A percentile compares a stretch with the other conserved stretches of the same genome.
phyloP scores from a whole-genome alignment of 92 coral and sea anemone genomes.

The Porites lobata region DNA sequence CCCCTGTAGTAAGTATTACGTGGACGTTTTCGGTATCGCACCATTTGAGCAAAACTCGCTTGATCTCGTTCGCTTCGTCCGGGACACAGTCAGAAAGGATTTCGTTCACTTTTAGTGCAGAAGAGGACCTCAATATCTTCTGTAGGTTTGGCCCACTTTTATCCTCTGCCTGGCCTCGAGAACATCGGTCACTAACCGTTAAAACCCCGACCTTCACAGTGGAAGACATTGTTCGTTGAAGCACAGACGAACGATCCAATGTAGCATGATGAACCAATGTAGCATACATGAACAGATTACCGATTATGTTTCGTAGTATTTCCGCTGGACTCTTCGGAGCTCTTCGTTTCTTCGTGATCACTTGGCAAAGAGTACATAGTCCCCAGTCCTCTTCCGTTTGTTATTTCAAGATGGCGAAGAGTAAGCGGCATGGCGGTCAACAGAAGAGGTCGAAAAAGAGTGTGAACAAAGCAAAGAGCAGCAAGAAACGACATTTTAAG shows the following conservation, averaged over 20 bases:
- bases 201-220: slow-evolving; percentile 54
- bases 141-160: slow-evolving; percentile 97
- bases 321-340: background rate
- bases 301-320: background rate
- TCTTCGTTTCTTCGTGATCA: background rate
- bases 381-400: slow-evolving; percentile 1
- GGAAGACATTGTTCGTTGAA: slow-evolving; percentile 13
- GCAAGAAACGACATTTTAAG: slow-evolving; percentile 78
- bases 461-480: slow-evolving; percentile 69
- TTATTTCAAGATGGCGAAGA: slow-evolving; percentile 87
- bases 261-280: no score
- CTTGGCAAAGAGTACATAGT: background rate
- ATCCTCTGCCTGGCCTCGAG: slow-evolving; percentile 86
- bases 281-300: background rate
- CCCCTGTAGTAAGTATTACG: slow-evolving; percentile 93
- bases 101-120: slow-evolving; percentile 71
- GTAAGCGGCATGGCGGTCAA: slow-evolving; percentile 14
- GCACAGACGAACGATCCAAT: no score
- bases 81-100: slow-evolving; percentile 83
- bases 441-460: slow-evolving; percentile 25
- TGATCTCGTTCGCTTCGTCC: slow-evolving; percentile 79
- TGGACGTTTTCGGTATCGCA: slow-evolving; percentile 82
- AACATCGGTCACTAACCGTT: slow-evolving; percentile 96
- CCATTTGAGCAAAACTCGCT: slow-evolving; percentile 85
- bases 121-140: slow-evolving; percentile 54